Evolutionary conservation across 2,113 vertebrate species (phyloP), one percentile per base, ranked within the genome.

Genomic region (Anthoscopus minutus): DNA sequence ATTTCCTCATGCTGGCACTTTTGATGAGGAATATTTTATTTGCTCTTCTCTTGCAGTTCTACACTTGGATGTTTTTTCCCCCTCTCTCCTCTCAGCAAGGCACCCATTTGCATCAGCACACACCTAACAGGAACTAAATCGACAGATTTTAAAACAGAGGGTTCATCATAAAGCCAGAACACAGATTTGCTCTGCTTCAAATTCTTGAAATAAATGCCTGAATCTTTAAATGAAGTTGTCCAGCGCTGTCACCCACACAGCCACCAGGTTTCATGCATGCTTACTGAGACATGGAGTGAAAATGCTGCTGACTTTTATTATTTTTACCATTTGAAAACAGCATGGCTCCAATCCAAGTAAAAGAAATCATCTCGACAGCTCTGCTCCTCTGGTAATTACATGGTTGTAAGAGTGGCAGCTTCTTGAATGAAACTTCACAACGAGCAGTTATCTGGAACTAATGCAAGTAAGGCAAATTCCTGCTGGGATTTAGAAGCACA

Each of bases 41-140:
- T 19, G 4, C 40, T 67, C 45, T 57, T 57, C 28, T 57, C 66
- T 33, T 72, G 10, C 31, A 69, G 56, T 45, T 79, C 37, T 1
- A 15, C 2, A 14, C 1, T 1, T 30, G 78, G 53, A 22, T 30
- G 5, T 8, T 57, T 61, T 53, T 15, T 5, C 0, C 25, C 24
- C 7, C 62, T 40, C 44, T 48, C 18, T 40, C 11, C 56, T 44
- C 27, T 70, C 64, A 78, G 80, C 80, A 90, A 30, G 38, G 30
- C 40, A 66, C 11, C 11, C 22, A 35, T 54, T 90, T 82, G 22
- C 66, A 86, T 54, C 38, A 83, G 30, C 31, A 65, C n/a, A 73
- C 11, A 56, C 24, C 33, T 79, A 72, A 50, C 2, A 72, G 13
- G 21, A 88, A 77, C 8, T 77, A 86, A 76, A 93, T 28, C 35